Evolutionary conservation across 2,888 invertebrate species (phyloP).

Genomic region (Hipparchia semele): DNA sequence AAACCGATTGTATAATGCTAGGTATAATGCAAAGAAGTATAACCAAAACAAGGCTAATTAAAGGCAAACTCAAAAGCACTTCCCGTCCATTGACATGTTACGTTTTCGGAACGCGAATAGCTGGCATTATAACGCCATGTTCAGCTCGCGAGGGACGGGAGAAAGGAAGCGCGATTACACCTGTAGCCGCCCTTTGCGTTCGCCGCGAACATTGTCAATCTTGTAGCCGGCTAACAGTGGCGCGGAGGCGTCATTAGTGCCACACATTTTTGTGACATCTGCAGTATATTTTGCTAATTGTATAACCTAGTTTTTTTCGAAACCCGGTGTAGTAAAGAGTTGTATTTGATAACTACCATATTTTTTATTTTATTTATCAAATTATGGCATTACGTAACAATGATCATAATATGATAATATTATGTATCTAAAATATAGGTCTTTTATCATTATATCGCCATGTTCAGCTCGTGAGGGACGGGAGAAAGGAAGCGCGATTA

Average conservation of each 20-base stretch:
- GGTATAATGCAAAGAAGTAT: background rate
- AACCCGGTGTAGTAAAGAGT: too few species aligned
- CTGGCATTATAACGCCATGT: constrained; percentile 38
- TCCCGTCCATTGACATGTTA: constrained; percentile 23
- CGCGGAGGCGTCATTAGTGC: constrained; percentile 19
- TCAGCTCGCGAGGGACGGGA: constrained; percentile 37
- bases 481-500: constrained; percentile 60
- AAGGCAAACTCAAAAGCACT: constrained; percentile 11
- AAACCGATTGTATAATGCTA: background rate
- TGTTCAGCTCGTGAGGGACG: constrained; percentile 35
- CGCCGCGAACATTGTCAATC: constrained; percentile 75
- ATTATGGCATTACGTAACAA: too few species aligned
- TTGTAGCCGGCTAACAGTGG: constrained; percentile 26
- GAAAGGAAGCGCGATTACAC: constrained; percentile 67
- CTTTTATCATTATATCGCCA: constrained; percentile 35
- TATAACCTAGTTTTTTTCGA: too few species aligned
- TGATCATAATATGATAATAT: too few species aligned
- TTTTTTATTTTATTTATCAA: too few species aligned
- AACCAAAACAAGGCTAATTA: constrained; percentile 10
- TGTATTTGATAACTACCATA: too few species aligned
- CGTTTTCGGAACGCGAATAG: constrained; percentile 26
- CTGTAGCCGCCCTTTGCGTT: constrained; percentile 75
- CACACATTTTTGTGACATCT: background rate
- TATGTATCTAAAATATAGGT: too few species aligned
- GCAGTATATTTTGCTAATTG: background rate